Evolutionary conservation across 2,797 vertebrate genomes (phyloP), one percentile per base, ranked within the genome.

Genomic region (Lacerta agilis): DNA sequence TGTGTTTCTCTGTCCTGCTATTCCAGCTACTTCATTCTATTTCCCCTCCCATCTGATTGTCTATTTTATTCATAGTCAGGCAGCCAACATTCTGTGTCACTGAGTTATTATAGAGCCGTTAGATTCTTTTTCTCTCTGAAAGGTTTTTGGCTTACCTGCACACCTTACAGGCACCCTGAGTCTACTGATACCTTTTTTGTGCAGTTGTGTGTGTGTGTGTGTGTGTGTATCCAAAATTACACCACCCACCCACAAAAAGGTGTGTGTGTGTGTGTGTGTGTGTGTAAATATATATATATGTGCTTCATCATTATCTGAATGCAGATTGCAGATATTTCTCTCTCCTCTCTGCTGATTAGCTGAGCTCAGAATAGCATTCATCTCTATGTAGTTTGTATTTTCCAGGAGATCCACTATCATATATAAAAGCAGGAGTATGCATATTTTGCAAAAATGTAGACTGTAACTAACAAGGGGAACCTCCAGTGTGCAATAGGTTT

Each of bases 381-480:
- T 23, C 84, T 91, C 90, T 86, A 76, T 29, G 38, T 80, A 86
- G 41, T 20, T 75, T 45, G 79, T 91, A 82, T 86, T 91, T 73
- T 86, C 84, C 29, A 75, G 77, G 67, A 85, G 90, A 81, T 88
- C 80, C 45, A 87, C 67, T 72, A 0, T 0, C 81, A 77, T 1
- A 73, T 77, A 89, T 79, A 83, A 91, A 93, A 95, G 91, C 49
- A 87, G 3, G 29, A 66, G 9, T 17, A 33, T 93, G 85, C 58
- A 87, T 89, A 94, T 93, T 90, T 92, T 23, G 38, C 45, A 86
- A 96, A 96, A 96, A 80, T 87, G 83, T 85, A 84, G 92, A 95
- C 92, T 95, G 91, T 92, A 94, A 96, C 94, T 95, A 96, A 96
- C 95, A 97, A 97, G 95, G 95, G 96, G 97, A 96, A 97, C 96